Conservation (phyloP, 2,888 invertebrate genomes). For the Drymonia ruficornis region DNA sequence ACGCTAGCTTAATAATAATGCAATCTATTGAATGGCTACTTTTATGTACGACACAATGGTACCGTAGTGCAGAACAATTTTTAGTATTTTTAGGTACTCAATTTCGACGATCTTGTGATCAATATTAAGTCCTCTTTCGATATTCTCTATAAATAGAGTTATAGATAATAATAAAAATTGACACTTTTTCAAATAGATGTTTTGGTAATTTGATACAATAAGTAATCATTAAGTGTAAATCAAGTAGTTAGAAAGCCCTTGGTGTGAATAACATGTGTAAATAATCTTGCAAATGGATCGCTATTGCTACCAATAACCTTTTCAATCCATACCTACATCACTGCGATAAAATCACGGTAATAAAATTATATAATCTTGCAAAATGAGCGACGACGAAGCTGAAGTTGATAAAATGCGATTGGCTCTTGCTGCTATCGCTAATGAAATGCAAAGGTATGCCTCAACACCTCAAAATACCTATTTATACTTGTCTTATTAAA, state of each 20-base stretch:
- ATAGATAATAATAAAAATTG: no score
- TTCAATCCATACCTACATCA: neutral
- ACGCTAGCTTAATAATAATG: constrained; percentile 43
- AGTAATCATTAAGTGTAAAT: no score
- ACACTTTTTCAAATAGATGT: no score
- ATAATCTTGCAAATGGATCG: neutral
- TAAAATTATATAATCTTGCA: neutral
- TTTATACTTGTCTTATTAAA: neutral
- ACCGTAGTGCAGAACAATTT: neutral
- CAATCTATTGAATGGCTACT: constrained; percentile 33
- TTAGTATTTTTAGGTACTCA: no score
- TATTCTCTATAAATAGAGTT: no score
- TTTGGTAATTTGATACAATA: no score
- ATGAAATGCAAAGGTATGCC: constrained; percentile 61
- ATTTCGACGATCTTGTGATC: no score
- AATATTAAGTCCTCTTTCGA: no score
- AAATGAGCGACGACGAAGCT: constrained; percentile 24
- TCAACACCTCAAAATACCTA: constrained; percentile 2
- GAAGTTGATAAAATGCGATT: constrained; percentile 44
- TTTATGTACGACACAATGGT: neutral
- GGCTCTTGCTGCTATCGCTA: constrained; percentile 56
- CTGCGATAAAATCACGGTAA: neutral
- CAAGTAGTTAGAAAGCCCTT: no score
- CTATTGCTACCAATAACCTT: neutral
- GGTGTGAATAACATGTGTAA: no score